These are phyloP conservation scores for Graphium colonna DNA, from an alignment of 2,888 invertebrate genomes.

Conservation along the genomic window DNA sequence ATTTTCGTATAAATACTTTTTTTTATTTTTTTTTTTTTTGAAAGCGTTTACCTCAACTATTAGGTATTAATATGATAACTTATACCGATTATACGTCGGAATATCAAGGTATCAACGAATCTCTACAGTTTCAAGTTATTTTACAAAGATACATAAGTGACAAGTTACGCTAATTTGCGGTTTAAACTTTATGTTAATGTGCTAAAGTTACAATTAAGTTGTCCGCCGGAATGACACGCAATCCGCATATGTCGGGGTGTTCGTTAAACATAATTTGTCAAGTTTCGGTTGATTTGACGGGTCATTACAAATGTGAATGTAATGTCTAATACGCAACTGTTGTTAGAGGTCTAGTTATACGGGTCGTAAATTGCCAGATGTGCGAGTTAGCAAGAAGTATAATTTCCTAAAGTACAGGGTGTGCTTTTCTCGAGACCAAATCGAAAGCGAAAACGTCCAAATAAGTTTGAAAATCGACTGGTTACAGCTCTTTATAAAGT, in stretches of 20 bases:
- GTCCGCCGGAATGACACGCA: background rate
- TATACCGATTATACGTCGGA: too few relatives aligned
- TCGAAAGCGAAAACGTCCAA: too few relatives aligned
- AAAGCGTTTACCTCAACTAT: background rate
- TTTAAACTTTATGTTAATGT: background rate
- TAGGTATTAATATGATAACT: too few relatives aligned
- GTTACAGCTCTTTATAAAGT: too few relatives aligned
- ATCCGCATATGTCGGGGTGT: background rate
- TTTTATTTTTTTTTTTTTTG: too few relatives aligned
- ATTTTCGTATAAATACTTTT: too few relatives aligned
- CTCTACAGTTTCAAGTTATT: too few relatives aligned
- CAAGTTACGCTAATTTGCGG: background rate
- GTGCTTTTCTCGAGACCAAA: too few relatives aligned
- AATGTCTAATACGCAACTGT: background rate
- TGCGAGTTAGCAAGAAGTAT: too few relatives aligned
- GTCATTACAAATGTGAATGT: background rate
- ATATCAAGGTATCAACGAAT: too few relatives aligned
- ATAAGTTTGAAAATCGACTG: too few relatives aligned
- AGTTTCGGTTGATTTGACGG: slow-evolving; percentile 4
- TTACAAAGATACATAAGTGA: background rate
- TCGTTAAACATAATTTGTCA: background rate
- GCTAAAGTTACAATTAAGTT: background rate
- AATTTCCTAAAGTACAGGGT: too few relatives aligned
- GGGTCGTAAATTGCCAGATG: background rate
- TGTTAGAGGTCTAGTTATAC: background rate